A percentile compares a stretch with the other conserved stretches of the same genome.
Conservation (phyloP, 1,140 invertebrate genomes). For the Brachionus paranguensis region DNA sequence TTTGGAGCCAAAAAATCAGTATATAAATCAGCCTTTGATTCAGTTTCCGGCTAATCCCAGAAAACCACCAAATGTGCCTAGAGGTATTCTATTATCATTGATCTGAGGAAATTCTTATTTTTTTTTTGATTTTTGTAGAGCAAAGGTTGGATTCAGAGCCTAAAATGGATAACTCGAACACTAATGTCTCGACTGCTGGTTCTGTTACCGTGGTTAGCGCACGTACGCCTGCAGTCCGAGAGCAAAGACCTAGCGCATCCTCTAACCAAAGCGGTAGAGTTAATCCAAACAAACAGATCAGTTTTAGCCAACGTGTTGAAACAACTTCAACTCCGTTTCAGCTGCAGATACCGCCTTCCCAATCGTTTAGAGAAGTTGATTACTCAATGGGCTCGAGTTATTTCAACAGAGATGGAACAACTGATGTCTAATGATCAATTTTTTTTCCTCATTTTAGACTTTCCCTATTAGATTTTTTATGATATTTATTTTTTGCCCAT, state of each 20-base stretch:
- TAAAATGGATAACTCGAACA: not conserved
- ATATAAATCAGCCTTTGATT: slow-evolving; percentile 2
- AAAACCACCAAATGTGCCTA: not conserved
- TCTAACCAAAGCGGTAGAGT: not conserved
- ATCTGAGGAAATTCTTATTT: not conserved
- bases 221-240: not conserved
- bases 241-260: not conserved
- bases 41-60: not conserved
- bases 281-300: not conserved
- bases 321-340: slow-evolving; percentile 35
- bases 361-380: slow-evolving; percentile 32
- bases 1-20: not conserved
- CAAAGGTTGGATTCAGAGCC: not conserved
- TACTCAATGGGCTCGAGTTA: not conserved
- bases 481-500: not conserved
- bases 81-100: not conserved
- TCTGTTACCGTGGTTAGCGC: slow-evolving; percentile 23
- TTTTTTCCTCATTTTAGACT: not conserved
- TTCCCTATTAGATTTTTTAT: not conserved
- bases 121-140: not conserved
- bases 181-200: not conserved
- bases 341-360: slow-evolving; percentile 3
- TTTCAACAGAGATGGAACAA: slow-evolving; percentile 20
- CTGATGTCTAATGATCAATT: slow-evolving; percentile 25
- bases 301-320: slow-evolving; percentile 29